phyloP scores from a whole-genome alignment of 2,797 vertebrate genomes.

The Adelosebastes latens region DNA sequence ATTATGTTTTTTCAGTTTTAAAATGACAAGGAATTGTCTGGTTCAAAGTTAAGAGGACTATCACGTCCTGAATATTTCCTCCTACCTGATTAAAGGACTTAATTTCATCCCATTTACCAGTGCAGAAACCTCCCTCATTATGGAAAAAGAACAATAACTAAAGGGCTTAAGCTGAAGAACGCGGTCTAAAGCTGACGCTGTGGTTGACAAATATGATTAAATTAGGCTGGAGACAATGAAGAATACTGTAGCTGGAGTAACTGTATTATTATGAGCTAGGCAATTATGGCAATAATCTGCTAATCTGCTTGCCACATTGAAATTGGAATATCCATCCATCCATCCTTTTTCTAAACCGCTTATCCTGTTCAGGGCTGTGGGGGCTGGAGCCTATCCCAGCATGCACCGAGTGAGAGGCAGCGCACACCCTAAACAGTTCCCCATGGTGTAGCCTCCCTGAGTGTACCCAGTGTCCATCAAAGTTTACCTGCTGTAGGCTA shows the following conservation, averaged over 20 bases:
- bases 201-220: slow-evolving; percentile 30
- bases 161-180: not conserved
- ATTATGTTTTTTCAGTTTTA: not conserved
- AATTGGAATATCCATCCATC: slow-evolving; percentile 43
- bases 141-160: not conserved
- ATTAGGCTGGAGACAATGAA: slow-evolving; percentile 6
- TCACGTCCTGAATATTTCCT: not conserved
- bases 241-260: slow-evolving; percentile 5
- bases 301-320: slow-evolving; percentile 59
- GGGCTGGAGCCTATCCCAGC: slow-evolving; percentile 20
- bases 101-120: not conserved
- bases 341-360: slow-evolving; percentile 54
- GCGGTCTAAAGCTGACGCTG: not conserved
- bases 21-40: not conserved
- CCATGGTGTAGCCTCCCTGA: too few relatives aligned
- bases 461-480: not conserved
- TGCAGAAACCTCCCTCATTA: not conserved
- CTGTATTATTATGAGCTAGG: slow-evolving; percentile 29
- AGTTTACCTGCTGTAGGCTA: not conserved
- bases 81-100: not conserved
- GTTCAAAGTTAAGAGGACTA: not conserved
- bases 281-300: slow-evolving; percentile 64
- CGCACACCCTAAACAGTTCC: not conserved
- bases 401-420: slow-evolving; percentile 2
- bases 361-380: slow-evolving; percentile 23